Evolutionary conservation across 1,140 invertebrate genomes (phyloP).

Genomic region (Atta colombica): DNA sequence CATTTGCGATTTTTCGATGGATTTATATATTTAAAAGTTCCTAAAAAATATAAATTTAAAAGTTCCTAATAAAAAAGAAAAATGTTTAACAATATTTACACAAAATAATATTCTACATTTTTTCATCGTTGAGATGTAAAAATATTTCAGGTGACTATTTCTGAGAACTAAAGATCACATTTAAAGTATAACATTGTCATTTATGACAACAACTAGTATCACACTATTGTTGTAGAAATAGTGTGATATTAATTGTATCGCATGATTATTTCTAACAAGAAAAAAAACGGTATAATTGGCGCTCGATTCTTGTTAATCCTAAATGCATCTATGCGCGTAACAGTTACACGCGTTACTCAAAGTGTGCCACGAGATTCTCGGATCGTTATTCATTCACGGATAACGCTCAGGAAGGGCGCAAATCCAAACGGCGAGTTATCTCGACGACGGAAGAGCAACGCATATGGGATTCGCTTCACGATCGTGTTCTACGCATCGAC

Average conservation of each 20-base stretch:
- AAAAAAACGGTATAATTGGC: not conserved
- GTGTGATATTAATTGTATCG: no score
- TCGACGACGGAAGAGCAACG: slow-evolving; percentile 45
- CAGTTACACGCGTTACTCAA: not conserved
- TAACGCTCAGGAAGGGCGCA: slow-evolving; percentile 52
- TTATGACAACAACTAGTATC: not conserved
- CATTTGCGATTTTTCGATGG: no score
- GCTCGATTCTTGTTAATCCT: not conserved
- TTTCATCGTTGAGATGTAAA: no score
- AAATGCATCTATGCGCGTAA: not conserved
- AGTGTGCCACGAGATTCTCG: slow-evolving; percentile 26
- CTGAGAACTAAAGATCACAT: slow-evolving; percentile 9
- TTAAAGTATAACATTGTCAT: not conserved
- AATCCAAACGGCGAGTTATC: slow-evolving; percentile 55
- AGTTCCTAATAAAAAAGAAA: no score
- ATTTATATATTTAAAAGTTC: no score
- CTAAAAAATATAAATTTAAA: no score
- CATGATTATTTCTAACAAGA: not conserved
- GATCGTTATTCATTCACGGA: slow-evolving; percentile 50
- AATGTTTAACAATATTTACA: no score
- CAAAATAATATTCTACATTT: no score
- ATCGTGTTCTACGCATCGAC: slow-evolving; percentile 59
- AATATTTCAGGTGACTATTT: no score
- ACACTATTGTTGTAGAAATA: not conserved
- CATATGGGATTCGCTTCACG: slow-evolving; percentile 56